Conservation (phyloP, 2,113 vertebrate genomes). For the Acrocephalus kingi region DNA sequence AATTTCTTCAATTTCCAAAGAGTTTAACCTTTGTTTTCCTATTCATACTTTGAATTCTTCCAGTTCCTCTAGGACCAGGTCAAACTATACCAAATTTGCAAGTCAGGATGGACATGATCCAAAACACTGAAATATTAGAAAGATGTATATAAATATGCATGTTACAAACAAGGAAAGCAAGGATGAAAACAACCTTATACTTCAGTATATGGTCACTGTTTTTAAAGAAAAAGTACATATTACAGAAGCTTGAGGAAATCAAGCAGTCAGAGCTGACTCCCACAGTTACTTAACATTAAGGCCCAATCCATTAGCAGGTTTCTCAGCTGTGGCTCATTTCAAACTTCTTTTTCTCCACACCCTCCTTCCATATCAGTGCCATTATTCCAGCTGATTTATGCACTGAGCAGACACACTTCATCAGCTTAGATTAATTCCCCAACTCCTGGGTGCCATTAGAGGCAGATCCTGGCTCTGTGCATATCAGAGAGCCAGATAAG, state of each 20-base stretch:
- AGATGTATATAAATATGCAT: background rate
- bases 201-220: background rate
- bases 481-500: background rate
- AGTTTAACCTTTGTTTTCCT: background rate
- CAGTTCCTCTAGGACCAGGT: background rate
- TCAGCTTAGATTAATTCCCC: slow-evolving; percentile 23
- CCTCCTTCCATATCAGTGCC: slow-evolving; percentile 27
- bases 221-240: background rate
- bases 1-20: background rate
- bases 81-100: background rate
- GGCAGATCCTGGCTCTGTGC: background rate
- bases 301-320: background rate
- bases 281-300: background rate
- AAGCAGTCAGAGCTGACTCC: background rate
- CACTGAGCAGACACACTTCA: slow-evolving; percentile 33
- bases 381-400: slow-evolving; percentile 42
- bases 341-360: background rate
- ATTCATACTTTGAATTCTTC: background rate
- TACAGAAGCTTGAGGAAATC: background rate
- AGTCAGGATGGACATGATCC: background rate
- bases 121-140: background rate
- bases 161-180: background rate
- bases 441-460: background rate
- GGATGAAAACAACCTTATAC: background rate
- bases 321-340: slow-evolving; percentile 24